Base-by-base conservation (phyloP, 2,797 vertebrate species). In the Tadarida brasiliensis region DNA sequence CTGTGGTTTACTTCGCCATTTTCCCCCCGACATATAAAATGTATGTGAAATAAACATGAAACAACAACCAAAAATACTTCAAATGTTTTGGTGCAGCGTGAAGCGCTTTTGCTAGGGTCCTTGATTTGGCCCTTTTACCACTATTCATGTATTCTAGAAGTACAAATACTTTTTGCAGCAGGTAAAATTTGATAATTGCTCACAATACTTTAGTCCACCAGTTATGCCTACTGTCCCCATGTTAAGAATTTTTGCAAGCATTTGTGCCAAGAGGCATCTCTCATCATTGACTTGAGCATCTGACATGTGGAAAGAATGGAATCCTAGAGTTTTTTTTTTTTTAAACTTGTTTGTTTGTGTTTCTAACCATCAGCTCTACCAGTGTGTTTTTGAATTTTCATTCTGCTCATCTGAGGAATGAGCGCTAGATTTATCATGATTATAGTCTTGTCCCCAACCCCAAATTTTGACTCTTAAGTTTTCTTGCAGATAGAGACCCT, bases 261-360 rank as follows among this genome's bases (percentile, higher is more conserved):
- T 78, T 86, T 61, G 19, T 93, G 70, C 16, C 33, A 74, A 90
- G 54, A 74, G 33, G 0, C 11, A 56, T 49, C 15, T 11, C 11
- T 56, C 3, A 10, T 47, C 30, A 20, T 71, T 71, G 80, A 9
- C 49, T 70, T 84, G 44, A 80, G 49, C 22, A 39, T 76, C 19
- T 93, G 39, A 65, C 6, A 16, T 96, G 92, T 61, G 74, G 12
- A 78, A 73, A 88, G n/a, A 94, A 56, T 61, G 30, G 22, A 91
- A 49, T 68, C 7, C 19, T 20, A 78, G 26, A 84, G 15, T 0
- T 4, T 85, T 63, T 26, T 74, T 76, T 57, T 56, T 78, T 80
- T 39, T 10, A 44, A 44, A 33, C 33, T 57, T 54, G 1, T 59
- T 93, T 49, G 2, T 51, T 54, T 63, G 16, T 93, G 19, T 89